Evolutionary conservation across 2,113 vertebrate species (phyloP).

Genomic region (Andinoacara biseriatus): DNA sequence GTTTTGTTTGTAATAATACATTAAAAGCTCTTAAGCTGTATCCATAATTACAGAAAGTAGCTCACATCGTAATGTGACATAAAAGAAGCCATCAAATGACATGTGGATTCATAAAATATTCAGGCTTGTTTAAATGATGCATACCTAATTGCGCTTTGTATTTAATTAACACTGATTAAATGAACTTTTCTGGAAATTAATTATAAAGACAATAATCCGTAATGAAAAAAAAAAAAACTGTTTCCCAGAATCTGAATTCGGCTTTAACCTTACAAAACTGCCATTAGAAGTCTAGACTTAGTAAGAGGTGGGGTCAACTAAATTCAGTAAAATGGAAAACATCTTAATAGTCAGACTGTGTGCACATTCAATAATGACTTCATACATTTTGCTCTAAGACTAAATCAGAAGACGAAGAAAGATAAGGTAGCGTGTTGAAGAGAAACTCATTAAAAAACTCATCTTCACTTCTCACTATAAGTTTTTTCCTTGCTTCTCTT

Average conservation of each 20-base stretch:
- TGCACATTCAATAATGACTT: constrained; percentile 23
- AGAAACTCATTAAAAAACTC: constrained; percentile 49
- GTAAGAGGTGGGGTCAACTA: background rate
- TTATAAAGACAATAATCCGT: background rate
- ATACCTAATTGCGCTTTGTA: constrained; percentile 8
- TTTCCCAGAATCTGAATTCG: background rate
- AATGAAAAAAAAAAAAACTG: background rate
- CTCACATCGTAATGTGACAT: background rate
- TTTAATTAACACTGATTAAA: constrained; percentile 1
- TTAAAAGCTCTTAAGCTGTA: constrained; percentile 4
- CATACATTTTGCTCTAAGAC: constrained; percentile 11
- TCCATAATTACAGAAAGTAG: constrained; percentile 12
- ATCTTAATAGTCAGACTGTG: constrained; percentile 4
- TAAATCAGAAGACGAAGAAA: constrained; percentile 4
- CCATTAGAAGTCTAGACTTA: background rate
- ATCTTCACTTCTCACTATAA: constrained; percentile 24
- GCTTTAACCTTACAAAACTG: background rate
- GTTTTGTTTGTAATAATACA: constrained; percentile 21
- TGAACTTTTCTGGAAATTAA: background rate
- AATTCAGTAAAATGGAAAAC: background rate
- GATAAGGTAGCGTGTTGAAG: constrained; percentile 24
- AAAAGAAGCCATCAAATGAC: constrained; percentile 2
- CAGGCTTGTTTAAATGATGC: background rate
- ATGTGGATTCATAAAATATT: background rate
- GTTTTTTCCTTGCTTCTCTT: constrained; percentile 20